phyloP scores from a whole-genome alignment of 1,140 invertebrate genomes.

The Brachionus rotundiformis region DNA sequence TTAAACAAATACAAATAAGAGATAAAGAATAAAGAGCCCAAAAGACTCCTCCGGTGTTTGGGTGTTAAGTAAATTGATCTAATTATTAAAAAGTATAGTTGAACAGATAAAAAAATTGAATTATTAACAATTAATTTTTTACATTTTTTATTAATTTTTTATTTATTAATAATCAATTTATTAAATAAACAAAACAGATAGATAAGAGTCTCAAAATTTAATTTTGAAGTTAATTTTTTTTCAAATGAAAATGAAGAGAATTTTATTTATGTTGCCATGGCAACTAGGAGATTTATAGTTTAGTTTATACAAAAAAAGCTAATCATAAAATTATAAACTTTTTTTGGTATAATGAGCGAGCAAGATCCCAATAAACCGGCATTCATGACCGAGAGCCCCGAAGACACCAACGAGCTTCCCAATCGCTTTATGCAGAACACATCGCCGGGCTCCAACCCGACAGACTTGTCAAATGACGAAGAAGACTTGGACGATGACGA shows the following conservation, averaged over 20 bases:
- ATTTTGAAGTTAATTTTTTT: neutral
- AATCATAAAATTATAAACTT: neutral
- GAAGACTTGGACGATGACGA: neutral
- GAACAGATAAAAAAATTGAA: no score
- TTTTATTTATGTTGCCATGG: neutral
- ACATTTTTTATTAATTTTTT: no score
- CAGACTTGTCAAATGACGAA: neutral
- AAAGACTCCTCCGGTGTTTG: no score
- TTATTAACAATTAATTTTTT: no score
- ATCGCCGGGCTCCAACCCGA: neutral
- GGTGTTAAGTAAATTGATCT: no score
- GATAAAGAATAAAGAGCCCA: no score
- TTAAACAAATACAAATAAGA: no score
- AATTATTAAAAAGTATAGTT: no score
- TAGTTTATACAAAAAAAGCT: slow-evolving; percentile 16
- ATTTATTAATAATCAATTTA: no score
- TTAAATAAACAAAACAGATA: no score
- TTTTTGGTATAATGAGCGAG: neutral
- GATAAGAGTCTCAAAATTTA: no score
- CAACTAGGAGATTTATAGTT: neutral
- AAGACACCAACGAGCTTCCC: slow-evolving; percentile 17
- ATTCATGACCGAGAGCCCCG: slow-evolving; percentile 25
- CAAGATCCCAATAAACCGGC: neutral
- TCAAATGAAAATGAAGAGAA: no score
- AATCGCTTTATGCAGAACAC: slow-evolving; percentile 6